These are phyloP conservation scores for Eristalinus sepulchralis DNA, from an alignment of 2,888 invertebrate species.

Conservation along the genomic window DNA sequence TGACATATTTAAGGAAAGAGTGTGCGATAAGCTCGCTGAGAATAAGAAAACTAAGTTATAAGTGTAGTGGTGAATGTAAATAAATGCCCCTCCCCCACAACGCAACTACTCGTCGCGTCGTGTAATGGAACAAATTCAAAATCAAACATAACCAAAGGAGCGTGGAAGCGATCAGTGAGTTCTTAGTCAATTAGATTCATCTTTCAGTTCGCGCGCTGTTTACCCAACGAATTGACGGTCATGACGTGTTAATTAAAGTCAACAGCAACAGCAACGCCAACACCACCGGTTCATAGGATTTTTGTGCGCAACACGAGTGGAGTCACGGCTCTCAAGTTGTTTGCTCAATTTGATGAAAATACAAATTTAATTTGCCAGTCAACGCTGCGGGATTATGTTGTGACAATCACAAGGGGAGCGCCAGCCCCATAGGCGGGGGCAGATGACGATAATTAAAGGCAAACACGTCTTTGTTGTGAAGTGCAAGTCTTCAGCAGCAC, in stretches of 20 bases:
- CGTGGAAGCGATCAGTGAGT: background rate
- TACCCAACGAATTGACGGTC: slow-evolving; percentile 50
- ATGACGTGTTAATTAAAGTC: slow-evolving; percentile 61
- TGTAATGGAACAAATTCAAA: background rate
- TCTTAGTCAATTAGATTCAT: background rate
- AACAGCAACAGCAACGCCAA: slow-evolving; percentile 55
- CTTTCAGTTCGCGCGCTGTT: slow-evolving; percentile 16
- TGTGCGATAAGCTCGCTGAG: slow-evolving; percentile 72
- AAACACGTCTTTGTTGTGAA: slow-evolving; percentile 34
- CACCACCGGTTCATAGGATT: slow-evolving; percentile 7
- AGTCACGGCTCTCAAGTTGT: slow-evolving; percentile 39
- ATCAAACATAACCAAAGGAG: background rate
- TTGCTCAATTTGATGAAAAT: slow-evolving; percentile 60
- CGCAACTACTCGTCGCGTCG: too few relatives aligned
- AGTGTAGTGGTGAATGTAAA: background rate
- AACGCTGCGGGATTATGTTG: slow-evolving; percentile 48
- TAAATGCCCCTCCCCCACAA: too few relatives aligned
- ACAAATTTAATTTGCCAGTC: slow-evolving; percentile 54
- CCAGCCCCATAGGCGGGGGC: background rate
- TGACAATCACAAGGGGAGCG: slow-evolving; percentile 24
- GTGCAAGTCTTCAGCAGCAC: background rate
- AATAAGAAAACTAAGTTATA: background rate
- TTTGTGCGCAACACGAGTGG: slow-evolving; percentile 40
- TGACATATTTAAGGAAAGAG: slow-evolving; percentile 74
- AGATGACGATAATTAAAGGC: slow-evolving; percentile 58